These are phyloP conservation scores for Xanthorhoe spadicearia DNA, from an alignment of 2,888 invertebrate genomes.

Conservation along the genomic window DNA sequence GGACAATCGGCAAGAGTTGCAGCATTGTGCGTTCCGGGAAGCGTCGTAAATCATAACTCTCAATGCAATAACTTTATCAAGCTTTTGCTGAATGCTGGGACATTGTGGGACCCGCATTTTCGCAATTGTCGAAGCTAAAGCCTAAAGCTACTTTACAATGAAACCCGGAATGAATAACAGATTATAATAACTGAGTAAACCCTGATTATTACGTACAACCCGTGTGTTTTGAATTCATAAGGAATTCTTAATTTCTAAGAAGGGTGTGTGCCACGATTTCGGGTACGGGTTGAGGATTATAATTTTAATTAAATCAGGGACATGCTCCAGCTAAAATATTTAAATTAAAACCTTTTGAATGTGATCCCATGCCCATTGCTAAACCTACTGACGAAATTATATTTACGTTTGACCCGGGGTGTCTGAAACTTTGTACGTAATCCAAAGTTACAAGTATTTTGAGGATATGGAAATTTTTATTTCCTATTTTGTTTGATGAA, in stretches of 20 bases:
- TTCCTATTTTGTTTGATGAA: neutral
- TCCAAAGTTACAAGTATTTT: neutral
- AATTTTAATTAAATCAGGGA: slow-evolving; percentile 25
- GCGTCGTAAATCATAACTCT: slow-evolving; percentile 71
- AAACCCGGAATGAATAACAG: slow-evolving; percentile 59
- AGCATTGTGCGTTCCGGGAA: slow-evolving; percentile 65
- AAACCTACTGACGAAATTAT: neutral
- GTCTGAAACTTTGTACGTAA: neutral
- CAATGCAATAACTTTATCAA: slow-evolving; percentile 66
- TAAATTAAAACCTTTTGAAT: slow-evolving; percentile 9
- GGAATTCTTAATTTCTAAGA: slow-evolving; percentile 54
- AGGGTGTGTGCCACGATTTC: slow-evolving; percentile 42
- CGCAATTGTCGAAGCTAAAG: slow-evolving; percentile 60
- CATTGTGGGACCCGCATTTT: slow-evolving; percentile 46
- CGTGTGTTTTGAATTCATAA: slow-evolving; percentile 48
- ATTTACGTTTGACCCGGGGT: neutral
- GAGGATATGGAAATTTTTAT: neutral
- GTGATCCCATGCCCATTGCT: slow-evolving; percentile 1
- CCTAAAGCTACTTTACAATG: slow-evolving; percentile 55
- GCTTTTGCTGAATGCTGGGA: slow-evolving; percentile 41
- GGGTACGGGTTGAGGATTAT: slow-evolving; percentile 40
- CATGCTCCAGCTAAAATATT: neutral
- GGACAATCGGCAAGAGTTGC: slow-evolving; percentile 78
- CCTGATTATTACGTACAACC: slow-evolving; percentile 52
- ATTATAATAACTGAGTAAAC: slow-evolving; percentile 58